Evolutionary conservation across 1,140 invertebrate species (phyloP), one percentile per base, ranked within the genome.

Genomic region (Caenorhabditis brenneri): DNA sequence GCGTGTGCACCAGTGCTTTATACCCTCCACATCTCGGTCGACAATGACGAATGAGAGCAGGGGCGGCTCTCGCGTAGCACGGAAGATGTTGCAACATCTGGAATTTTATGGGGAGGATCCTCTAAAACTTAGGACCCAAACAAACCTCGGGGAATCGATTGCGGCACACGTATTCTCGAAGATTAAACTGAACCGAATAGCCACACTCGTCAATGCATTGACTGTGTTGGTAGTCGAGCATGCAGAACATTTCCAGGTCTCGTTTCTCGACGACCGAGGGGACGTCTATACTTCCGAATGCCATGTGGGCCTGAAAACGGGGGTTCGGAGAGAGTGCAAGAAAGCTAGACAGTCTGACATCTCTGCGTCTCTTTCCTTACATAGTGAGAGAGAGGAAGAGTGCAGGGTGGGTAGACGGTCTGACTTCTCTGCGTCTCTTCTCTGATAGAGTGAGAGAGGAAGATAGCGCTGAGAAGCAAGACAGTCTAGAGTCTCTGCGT

Each of bases 271-370:
- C 80, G 10, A 91, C 90, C 48, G 87, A 88, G 24, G 89, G 89
- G 0, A 91, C 88, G 33, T 90, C 89, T 36, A 90, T 86, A 42
- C 87, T 89, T 79, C 89, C 89, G 58, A 90, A 90, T n/a, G 89
- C 84, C 39, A 88, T 89, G 78, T 90, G 89, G 16, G 89, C 90
- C 90, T 89, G 58, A 80, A 86, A 81, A 48, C n/a, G n/a, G n/a
- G n/a, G n/a, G n/a, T n/a, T n/a, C n/a, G n/a, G n/a, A n/a, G n/a
- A n/a, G n/a, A n/a, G n/a, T n/a, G n/a, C n/a, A n/a, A 39, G 33
- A 39, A 4, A 24, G 39, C n/a, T 33, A 27, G 36, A 15, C 31
- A 60, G 16, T 65, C 19, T n/a, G n/a, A n/a, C n/a, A n/a, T n/a
- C n/a, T n/a, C n/a, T n/a, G n/a, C n/a, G n/a, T n/a, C n/a, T n/a